Conservation (phyloP, 2,113 vertebrate genomes). For the Channa argus region DNA sequence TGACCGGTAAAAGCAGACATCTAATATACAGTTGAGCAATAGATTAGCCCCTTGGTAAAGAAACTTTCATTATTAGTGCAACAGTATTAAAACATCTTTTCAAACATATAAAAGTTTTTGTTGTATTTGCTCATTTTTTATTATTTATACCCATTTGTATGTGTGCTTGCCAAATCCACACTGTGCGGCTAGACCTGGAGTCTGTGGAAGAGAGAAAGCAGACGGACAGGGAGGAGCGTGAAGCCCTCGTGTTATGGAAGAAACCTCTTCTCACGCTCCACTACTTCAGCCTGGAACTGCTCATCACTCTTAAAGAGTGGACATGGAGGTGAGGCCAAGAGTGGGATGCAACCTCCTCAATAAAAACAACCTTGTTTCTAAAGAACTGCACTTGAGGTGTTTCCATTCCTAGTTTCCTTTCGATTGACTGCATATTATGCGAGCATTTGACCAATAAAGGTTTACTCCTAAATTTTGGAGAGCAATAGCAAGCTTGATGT, state of each 20-base stretch:
- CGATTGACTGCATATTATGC: not conserved
- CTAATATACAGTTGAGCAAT: not conserved
- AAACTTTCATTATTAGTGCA: not conserved
- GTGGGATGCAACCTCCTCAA: not conserved
- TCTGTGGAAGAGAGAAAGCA: constrained; percentile 82
- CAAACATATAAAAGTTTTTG: not conserved
- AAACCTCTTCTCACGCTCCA: constrained; percentile 88
- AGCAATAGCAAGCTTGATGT: too few relatives aligned
- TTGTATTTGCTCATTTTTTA: not conserved
- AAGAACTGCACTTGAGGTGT: not conserved
- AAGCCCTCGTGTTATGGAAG: constrained; percentile 89
- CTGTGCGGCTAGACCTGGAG: constrained; percentile 70
- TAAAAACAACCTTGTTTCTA: not conserved
- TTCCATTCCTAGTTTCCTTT: not conserved
- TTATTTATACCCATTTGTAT: not conserved
- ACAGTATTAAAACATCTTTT: not conserved
- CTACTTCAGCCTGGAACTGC: constrained; percentile 90
- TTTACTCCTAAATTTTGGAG: too few relatives aligned
- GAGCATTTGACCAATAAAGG: too few relatives aligned
- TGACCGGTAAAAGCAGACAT: constrained; percentile 77
- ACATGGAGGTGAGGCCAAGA: constrained; percentile 86
- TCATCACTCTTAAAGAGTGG: constrained; percentile 88
- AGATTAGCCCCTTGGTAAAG: not conserved
- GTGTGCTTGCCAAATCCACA: not conserved
- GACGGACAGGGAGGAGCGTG: constrained; percentile 84